These are phyloP conservation scores for Priocnemis perturbator DNA, from an alignment of 2,888 invertebrate genomes.

Conservation along the genomic window DNA sequence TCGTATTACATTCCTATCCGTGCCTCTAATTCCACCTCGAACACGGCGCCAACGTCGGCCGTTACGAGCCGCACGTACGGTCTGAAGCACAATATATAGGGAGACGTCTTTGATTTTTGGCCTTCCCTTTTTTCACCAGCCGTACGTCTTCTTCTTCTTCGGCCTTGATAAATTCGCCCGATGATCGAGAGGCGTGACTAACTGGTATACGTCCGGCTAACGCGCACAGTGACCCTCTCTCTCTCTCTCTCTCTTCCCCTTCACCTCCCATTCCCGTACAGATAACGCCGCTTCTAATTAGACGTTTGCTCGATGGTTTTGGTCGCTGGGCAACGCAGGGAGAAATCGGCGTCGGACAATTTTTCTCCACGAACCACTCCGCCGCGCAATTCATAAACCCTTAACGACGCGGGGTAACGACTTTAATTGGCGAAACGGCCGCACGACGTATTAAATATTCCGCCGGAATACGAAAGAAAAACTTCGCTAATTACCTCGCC, in stretches of 20 bases:
- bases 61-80: not conserved
- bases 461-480: constrained; percentile 15
- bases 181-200: constrained; percentile 68
- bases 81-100: not conserved
- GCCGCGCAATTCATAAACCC: constrained; percentile 29
- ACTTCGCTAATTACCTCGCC: constrained; percentile 32
- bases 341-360: constrained; percentile 23
- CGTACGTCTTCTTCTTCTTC: constrained; percentile 17
- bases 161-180: constrained; percentile 60
- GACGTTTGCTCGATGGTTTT: constrained; percentile 45
- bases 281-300: constrained; percentile 57
- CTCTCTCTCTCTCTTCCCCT: no score
- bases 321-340: constrained; percentile 1
- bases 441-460: constrained; percentile 19
- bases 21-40: constrained; percentile 11
- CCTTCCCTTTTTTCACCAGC: constrained; percentile 15
- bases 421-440: constrained; percentile 37
- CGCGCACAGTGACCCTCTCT: constrained; percentile 47
- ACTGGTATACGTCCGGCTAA: constrained; percentile 56
- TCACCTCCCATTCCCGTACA: constrained; percentile 24
- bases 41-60: not conserved
- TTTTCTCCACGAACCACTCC: constrained; percentile 27
- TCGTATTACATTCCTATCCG: constrained; percentile 1
- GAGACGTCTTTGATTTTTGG: constrained; percentile 12
- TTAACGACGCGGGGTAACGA: constrained; percentile 30